Base-by-base conservation (phyloP, 2,797 vertebrate genomes). In the Enteromius unitaeniatus region DNA sequence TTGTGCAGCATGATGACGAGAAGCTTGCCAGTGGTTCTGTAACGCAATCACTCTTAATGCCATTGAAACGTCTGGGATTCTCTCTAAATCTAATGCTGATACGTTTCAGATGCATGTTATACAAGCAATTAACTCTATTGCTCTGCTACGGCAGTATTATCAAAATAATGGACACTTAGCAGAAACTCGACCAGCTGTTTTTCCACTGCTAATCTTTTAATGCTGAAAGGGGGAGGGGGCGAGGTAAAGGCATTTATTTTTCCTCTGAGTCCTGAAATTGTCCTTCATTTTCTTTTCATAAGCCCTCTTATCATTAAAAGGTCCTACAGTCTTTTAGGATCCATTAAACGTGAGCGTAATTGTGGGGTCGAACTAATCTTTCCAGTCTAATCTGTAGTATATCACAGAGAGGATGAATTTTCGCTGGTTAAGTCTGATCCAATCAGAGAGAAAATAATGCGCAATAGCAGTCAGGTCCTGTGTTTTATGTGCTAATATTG, bases 181-280 rank as follows among this genome's bases (percentile, higher is more conserved):
- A 62, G 21, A 86, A 81, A 75, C 69, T 69, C 64, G 70, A 80
- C 73, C 79, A 81, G 86, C 79, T 87, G 85, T 78, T 75, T 83
- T 81, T 87, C 28, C 74, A 40, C 68, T 15, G 67, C 73, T 86
- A 82, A 87, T 88, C 84, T 82, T 84, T 84, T 85, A 85, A 88
- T 85, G 65, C 77, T 74, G 58, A n/a, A 78, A 37, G 74, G 70
- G 74, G 60, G 37, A 37, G 73, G 70, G 74, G 74, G 34, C 3
- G 21, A 87, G 42, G 51, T 58, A 64, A 62, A 80, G 70, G 53
- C 68, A 78, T 72, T 81, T 76, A 62, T 70, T 74, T 55, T 67
- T 77, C 53, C 75, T 67, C 6, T 3, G n/a, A 84, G 82, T 78
- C 73, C 68, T n/a, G 1, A 65, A 78, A 79, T 69, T 79, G 77